These are phyloP conservation scores for Nymphicus hollandicus DNA, from an alignment of 2,113 vertebrate species.

Conservation along the genomic window DNA sequence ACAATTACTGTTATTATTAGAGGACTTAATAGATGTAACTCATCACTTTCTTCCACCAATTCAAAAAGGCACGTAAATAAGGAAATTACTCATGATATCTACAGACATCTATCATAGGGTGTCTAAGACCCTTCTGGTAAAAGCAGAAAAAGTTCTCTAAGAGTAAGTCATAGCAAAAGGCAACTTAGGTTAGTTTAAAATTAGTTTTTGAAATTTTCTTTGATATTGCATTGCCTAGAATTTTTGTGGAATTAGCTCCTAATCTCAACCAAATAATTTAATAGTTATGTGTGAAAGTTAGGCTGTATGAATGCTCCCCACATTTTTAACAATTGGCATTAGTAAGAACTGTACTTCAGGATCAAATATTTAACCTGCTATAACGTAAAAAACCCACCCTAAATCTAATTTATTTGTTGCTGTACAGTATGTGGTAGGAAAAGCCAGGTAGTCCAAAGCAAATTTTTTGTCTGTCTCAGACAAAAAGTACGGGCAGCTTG, in stretches of 20 bases:
- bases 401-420: not conserved
- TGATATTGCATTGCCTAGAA: not conserved
- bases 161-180: not conserved
- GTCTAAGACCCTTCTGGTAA: not conserved
- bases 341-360: not conserved
- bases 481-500: not conserved
- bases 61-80: not conserved
- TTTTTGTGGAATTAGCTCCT: not conserved
- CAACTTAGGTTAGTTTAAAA: not conserved
- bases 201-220: not conserved
- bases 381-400: not conserved
- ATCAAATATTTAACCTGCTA: not conserved
- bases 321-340: not conserved
- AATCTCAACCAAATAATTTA: not conserved
- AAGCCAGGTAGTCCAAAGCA: not conserved
- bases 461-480: not conserved
- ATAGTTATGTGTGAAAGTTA: not conserved
- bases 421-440: accelerated
- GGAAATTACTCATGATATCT: not conserved
- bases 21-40: not conserved
- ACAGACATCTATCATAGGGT: not conserved
- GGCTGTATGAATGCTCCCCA: not conserved
- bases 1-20: not conserved
- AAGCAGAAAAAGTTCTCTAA: not conserved
- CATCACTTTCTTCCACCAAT: not conserved